phyloP scores from a whole-genome alignment of 2,888 invertebrate species.

The Pterostichus niger region DNA sequence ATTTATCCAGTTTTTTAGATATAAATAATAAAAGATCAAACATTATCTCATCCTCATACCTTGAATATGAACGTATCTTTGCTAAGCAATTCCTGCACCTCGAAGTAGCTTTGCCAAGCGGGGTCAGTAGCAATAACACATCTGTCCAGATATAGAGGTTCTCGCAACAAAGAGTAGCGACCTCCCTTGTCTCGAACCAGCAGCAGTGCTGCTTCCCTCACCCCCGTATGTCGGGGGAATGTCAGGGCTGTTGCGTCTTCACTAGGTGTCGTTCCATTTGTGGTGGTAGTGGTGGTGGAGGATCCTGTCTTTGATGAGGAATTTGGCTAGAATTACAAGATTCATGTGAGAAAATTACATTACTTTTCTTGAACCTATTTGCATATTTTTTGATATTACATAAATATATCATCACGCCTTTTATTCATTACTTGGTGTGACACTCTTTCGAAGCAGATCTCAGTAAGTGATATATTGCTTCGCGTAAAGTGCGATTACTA shows the following conservation, averaged over 20 bases:
- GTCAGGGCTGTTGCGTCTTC: constrained; percentile 81
- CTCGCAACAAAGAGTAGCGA: constrained; percentile 90
- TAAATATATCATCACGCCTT: too few relatives aligned
- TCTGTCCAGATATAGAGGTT: constrained; percentile 93
- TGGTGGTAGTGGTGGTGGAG: constrained; percentile 1
- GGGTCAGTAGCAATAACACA: constrained; percentile 95
- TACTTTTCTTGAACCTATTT: too few relatives aligned
- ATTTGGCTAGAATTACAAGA: constrained; percentile 81
- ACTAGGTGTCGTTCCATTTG: constrained; percentile 70
- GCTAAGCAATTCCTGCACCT: constrained; percentile 94
- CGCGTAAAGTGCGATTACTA: too few relatives aligned
- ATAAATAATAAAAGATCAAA: too few relatives aligned
- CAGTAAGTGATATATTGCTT: too few relatives aligned
- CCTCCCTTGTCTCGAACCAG: constrained; percentile 94
- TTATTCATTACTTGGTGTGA: too few relatives aligned
- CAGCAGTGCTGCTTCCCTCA: constrained; percentile 92
- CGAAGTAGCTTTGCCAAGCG: constrained; percentile 96
- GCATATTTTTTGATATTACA: too few relatives aligned
- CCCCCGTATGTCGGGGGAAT: constrained; percentile 87
- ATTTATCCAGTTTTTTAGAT: too few relatives aligned
- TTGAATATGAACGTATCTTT: constrained; percentile 97
- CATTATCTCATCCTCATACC: constrained; percentile 78
- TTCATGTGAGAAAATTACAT: neutral
- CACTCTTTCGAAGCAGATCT: too few relatives aligned
- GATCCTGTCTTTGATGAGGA: constrained; percentile 82